A percentile compares a stretch with the other conserved stretches of the same genome.
Evolutionary conservation across 2,113 vertebrate genomes (phyloP).

Genomic region (Myanophis thanlyinensis): DNA sequence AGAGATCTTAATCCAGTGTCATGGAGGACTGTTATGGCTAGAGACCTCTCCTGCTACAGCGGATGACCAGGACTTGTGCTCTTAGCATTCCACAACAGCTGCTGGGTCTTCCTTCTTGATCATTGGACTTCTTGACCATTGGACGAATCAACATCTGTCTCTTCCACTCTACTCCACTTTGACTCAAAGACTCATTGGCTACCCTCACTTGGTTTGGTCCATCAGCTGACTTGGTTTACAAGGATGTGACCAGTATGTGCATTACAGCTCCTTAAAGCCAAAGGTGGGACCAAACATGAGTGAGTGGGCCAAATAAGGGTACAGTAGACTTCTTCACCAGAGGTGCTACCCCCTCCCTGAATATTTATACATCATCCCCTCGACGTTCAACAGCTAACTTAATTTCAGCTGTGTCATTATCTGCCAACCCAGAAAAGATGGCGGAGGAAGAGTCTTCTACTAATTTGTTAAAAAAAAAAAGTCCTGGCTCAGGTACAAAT

Average conservation of each 20-base stretch:
- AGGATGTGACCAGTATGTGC: not conserved
- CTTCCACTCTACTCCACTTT: not conserved
- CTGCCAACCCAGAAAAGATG: not conserved
- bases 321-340: not conserved
- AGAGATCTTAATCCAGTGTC: not conserved
- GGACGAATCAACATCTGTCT: not conserved
- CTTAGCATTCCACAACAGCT: not conserved
- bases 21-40: not conserved
- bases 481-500: not conserved
- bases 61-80: not conserved
- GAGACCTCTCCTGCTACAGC: not conserved
- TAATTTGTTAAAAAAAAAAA: not conserved
- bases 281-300: not conserved
- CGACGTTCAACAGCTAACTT: not conserved
- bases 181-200: not conserved
- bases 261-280: not conserved
- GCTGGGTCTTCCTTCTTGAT: not conserved
- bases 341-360: not conserved
- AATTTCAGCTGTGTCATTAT: not conserved
- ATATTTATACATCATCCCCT: not conserved
- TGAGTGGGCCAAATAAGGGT: not conserved
- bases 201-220: not conserved
- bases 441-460: not conserved
- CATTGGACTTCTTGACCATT: not conserved
- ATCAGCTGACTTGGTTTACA: not conserved